These are phyloP conservation scores for Tenthredo notha DNA, from an alignment of 2,888 invertebrate species.

Conservation along the genomic window DNA sequence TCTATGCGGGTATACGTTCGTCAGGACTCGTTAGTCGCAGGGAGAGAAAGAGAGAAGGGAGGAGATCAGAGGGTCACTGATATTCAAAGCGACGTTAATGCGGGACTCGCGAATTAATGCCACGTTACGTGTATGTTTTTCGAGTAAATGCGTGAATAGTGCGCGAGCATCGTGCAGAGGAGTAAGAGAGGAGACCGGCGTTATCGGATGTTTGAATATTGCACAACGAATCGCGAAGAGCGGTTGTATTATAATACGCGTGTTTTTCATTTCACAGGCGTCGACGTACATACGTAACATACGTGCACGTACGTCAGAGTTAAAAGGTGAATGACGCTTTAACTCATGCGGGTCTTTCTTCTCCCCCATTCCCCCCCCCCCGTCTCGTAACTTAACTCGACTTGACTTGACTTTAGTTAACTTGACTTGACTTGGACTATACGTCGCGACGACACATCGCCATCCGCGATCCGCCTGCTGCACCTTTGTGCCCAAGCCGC, in stretches of 20 bases:
- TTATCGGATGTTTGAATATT: conserved; percentile 27
- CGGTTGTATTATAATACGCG: neutral
- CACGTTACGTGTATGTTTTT: neutral
- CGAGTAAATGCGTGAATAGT: neutral
- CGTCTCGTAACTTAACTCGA: neutral
- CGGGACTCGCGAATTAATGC: neutral
- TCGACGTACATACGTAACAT: neutral
- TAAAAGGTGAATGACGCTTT: conserved; percentile 37
- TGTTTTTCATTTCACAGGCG: conserved; percentile 10
- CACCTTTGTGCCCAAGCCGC: conserved; percentile 27
- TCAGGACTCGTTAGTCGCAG: neutral
- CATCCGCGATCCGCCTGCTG: conserved; percentile 2
- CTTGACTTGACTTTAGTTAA: neutral
- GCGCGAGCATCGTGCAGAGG: neutral
- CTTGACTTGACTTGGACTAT: neutral
- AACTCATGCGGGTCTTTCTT: conserved; percentile 29
- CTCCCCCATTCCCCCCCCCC: neutral
- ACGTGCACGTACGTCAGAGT: conserved; percentile 2
- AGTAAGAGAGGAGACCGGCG: neutral
- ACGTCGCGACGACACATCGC: conserved; percentile 19
- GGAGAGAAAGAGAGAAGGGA: neutral
- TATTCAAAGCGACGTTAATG: neutral
- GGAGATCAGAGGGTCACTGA: neutral
- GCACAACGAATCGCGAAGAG: neutral
- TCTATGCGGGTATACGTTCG: too few relatives aligned